phyloP scores from a whole-genome alignment of 2,888 invertebrate species.

The Xiphydria camelus region DNA sequence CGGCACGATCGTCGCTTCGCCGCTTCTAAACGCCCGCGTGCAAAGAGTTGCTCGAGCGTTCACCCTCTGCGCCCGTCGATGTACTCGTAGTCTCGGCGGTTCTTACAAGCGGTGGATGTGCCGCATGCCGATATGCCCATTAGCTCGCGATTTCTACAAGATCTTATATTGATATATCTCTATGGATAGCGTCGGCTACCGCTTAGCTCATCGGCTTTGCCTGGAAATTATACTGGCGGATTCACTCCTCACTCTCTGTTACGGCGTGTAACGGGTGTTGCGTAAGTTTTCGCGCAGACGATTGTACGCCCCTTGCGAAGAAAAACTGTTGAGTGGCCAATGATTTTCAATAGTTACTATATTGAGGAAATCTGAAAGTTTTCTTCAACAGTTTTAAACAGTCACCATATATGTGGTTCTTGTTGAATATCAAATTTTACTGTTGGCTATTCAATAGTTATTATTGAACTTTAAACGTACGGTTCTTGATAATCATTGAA shows the following conservation, averaged over 20 bases:
- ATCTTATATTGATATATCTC: conserved; percentile 44
- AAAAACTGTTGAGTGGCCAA: too few species aligned
- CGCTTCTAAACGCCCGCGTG: conserved; percentile 35
- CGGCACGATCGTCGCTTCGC: conserved; percentile 18
- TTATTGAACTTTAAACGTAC: too few species aligned
- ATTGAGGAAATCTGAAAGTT: too few species aligned
- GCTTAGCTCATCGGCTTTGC: conserved; percentile 22
- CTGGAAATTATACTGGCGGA: conserved; percentile 23
- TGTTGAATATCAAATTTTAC: too few species aligned
- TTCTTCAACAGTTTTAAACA: too few species aligned
- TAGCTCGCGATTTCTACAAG: conserved; percentile 40
- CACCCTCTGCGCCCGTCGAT: conserved; percentile 13
- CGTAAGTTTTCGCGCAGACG: neutral
- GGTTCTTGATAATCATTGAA: too few species aligned
- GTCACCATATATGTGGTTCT: too few species aligned
- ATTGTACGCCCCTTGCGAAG: too few species aligned
- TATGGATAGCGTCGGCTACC: conserved; percentile 42
- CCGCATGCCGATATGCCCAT: conserved; percentile 42
- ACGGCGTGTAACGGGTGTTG: neutral
- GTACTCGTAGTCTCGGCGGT: neutral
- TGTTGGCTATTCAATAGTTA: too few species aligned
- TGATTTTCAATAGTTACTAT: too few species aligned
- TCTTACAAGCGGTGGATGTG: conserved; percentile 26
- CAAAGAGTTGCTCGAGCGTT: conserved; percentile 28
- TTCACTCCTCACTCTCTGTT: neutral